Evolutionary conservation across 2,797 vertebrate species (phyloP).

Genomic region (Eremophila alpestris): DNA sequence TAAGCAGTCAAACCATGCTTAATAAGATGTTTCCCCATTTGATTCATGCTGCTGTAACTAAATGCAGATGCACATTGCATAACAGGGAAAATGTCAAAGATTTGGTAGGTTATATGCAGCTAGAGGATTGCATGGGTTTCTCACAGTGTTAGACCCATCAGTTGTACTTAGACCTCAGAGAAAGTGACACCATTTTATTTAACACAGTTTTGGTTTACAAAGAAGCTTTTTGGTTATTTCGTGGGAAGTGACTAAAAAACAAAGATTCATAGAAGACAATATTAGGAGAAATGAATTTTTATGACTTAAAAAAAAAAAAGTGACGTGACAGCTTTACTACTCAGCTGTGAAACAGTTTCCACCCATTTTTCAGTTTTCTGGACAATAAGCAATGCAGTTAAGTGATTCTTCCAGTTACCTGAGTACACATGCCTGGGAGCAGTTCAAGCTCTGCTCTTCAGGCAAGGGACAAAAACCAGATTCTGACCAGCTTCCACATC

Average conservation of each 20-base stretch:
- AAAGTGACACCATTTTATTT: background rate
- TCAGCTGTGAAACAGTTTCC: background rate
- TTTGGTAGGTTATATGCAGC: background rate
- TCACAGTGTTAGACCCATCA: background rate
- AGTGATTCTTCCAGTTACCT: constrained; percentile 2
- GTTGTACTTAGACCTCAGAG: background rate
- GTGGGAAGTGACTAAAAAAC: background rate
- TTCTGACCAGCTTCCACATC: background rate
- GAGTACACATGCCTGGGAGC: background rate
- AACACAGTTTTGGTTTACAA: background rate
- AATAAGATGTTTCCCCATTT: background rate
- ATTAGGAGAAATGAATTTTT: background rate
- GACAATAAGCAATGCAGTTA: background rate
- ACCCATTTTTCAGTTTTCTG: constrained; percentile 18
- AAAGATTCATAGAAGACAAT: background rate
- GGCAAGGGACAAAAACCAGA: background rate
- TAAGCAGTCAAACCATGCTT: background rate
- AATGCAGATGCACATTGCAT: background rate
- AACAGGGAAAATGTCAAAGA: background rate
- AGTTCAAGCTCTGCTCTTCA: background rate
- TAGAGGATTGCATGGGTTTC: background rate
- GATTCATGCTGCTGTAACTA: background rate
- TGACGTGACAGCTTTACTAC: background rate
- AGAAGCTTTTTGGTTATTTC: background rate
- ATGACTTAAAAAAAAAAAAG: background rate